A percentile compares a stretch with the other conserved stretches of the same genome.
These are phyloP conservation scores for Lanius collurio DNA, from an alignment of 2,113 vertebrate species.

Conservation along the genomic window DNA sequence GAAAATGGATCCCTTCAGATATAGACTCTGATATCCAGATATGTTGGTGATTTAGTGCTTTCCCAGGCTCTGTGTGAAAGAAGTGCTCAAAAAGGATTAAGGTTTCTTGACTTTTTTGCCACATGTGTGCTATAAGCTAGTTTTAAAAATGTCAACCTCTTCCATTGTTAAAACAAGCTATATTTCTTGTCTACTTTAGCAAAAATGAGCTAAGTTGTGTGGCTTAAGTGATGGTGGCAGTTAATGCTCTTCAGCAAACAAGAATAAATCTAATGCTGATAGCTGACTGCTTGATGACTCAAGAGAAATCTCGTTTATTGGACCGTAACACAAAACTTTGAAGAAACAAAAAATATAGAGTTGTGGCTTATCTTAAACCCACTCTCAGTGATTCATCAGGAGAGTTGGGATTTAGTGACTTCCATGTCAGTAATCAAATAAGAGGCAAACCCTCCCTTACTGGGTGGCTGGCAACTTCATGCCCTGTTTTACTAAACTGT, in stretches of 20 bases:
- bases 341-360: slow-evolving; percentile 24
- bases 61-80: neutral
- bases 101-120: neutral
- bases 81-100: neutral
- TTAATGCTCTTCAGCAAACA: neutral
- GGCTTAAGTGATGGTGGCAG: neutral
- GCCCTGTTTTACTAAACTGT: neutral
- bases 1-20: neutral
- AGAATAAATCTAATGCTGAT: slow-evolving; percentile 6
- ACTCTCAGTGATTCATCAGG: slow-evolving; percentile 63
- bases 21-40: neutral
- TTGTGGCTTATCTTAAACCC: slow-evolving; percentile 51
- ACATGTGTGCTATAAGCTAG: neutral
- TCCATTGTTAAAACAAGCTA: neutral
- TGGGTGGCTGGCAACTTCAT: neutral
- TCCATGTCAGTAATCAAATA: slow-evolving; percentile 46
- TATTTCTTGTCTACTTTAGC: neutral
- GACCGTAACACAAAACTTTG: slow-evolving; percentile 32
- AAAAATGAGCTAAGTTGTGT: neutral
- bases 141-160: neutral
- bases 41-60: neutral
- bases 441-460: slow-evolving; percentile 5
- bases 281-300: slow-evolving; percentile 52
- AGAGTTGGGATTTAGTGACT: slow-evolving; percentile 56
- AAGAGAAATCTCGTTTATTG: slow-evolving; percentile 40